These are phyloP conservation scores for Rallus crepitans DNA, from an alignment of 2,797 vertebrate genomes.

Conservation along the genomic window DNA sequence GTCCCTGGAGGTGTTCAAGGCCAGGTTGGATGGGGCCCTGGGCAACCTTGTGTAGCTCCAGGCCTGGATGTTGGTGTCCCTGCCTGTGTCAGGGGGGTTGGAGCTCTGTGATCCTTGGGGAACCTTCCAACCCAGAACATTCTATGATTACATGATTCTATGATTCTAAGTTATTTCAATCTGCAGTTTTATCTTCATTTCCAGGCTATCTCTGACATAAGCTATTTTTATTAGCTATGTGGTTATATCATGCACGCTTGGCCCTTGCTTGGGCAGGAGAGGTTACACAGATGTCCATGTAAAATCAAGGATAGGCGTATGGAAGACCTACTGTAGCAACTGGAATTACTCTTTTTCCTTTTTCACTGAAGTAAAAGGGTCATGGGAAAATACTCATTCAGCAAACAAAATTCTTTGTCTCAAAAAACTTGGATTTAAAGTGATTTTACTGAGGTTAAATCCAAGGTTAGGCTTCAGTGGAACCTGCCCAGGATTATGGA, in stretches of 20 bases:
- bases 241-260: neutral
- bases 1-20: no score
- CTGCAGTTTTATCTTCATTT: neutral
- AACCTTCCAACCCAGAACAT: no score
- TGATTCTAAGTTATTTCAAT: neutral
- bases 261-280: neutral
- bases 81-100: no score
- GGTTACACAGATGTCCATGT: neutral
- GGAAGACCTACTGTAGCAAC: neutral
- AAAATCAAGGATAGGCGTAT: neutral
- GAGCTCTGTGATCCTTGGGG: no score
- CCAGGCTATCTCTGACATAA: neutral
- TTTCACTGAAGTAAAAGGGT: neutral
- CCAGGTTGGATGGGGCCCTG: no score
- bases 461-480: slow-evolving; percentile 37
- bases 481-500: slow-evolving; percentile 21
- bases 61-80: no score
- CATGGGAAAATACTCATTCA: slow-evolving; percentile 47
- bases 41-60: no score
- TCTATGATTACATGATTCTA: no score
- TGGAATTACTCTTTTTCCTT: neutral
- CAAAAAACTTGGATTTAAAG: neutral
- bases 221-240: neutral
- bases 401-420: neutral
- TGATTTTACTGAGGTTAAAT: slow-evolving; percentile 7